These are phyloP conservation scores for Sesia bembeciformis DNA, from an alignment of 2,888 invertebrate genomes.

Conservation along the genomic window DNA sequence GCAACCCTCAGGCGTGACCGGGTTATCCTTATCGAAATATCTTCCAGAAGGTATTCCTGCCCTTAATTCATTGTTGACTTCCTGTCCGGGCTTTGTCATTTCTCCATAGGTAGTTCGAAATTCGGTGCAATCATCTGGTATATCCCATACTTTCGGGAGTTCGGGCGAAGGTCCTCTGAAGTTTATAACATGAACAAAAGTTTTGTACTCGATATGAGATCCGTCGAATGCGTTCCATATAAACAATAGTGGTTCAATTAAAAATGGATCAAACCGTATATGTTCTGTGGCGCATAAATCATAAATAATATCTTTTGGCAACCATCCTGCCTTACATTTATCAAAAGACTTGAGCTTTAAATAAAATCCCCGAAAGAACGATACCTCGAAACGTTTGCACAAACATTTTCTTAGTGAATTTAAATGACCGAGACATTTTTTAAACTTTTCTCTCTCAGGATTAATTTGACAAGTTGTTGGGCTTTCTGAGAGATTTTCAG, in stretches of 20 bases:
- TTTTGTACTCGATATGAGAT: constrained; percentile 57
- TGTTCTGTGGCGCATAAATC: constrained; percentile 46
- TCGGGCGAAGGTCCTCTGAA: constrained; percentile 48
- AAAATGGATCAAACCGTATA: constrained; percentile 52
- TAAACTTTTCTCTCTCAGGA: constrained; percentile 44
- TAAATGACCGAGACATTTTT: constrained; percentile 57
- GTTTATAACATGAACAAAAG: constrained; percentile 63
- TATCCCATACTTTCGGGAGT: constrained; percentile 51
- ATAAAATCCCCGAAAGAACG: constrained; percentile 41
- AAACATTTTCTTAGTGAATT: constrained; percentile 50
- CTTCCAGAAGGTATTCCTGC: constrained; percentile 57
- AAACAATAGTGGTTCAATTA: constrained; percentile 62
- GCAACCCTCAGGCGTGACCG: constrained; percentile 36
- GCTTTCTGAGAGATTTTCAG: constrained; percentile 60
- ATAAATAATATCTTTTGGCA: constrained; percentile 55
- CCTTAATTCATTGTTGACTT: constrained; percentile 24
- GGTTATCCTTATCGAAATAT: constrained; percentile 53
- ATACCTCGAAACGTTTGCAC: constrained; percentile 33
- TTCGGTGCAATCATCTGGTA: constrained; percentile 36
- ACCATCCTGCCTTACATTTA: constrained; percentile 53
- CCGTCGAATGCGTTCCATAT: constrained; percentile 62
- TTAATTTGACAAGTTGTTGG: constrained; percentile 42
- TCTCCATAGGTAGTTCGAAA: constrained; percentile 31
- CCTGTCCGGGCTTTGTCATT: constrained; percentile 24
- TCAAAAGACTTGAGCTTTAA: constrained; percentile 43